Base-by-base conservation (phyloP, 1,140 invertebrate species). In the Orchestia grillus region DNA sequence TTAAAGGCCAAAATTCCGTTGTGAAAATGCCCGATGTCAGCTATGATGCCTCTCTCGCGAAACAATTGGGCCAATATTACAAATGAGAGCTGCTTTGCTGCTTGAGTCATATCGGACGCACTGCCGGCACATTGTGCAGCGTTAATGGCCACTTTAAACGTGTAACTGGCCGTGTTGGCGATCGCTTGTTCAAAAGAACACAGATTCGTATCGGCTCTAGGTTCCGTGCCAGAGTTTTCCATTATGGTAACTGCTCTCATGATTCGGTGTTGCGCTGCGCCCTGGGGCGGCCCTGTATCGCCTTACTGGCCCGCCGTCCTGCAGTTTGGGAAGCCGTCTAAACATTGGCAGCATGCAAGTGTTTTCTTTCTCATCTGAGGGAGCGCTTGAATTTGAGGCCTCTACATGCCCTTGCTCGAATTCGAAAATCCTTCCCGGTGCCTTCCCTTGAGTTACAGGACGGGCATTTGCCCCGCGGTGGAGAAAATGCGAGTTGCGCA, bases 211-310 rank as follows among this genome's bases (percentile, higher is more conserved):
- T 77, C 36, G 62, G 62, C 62, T 77, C 62, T 36, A 23, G 62
- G 62, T 77, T 77, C 62, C 28, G 62, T 77, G 62, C 15, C 36
- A 77, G 11, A 77, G 62, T 36, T 77, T 77, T 77, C 62, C 62
- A 77, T 77, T 77, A 77, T 77, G 62, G 62, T 77, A 77, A 77
- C 62, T 77, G 62, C 62, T 77, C 62, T 77, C 62, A 77, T 77
- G 62, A 77, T 77, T 77, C 62, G 62, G 11, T 77, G 62, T 15
- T 77, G 62, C 15, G 36, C 11, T 19, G 62, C 62, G 1, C 62
- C 28, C 62, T 77, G 11, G 62, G 11, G 62, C 62, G 15, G 62
- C 62, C 28, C 11, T 28, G 62, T 77, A 77, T 77, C 62, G 62
- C 62, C 62, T 77, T 77, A 23, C 62, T 36, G 62, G 62, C 62